phyloP scores from a whole-genome alignment of 2,797 vertebrate species.

The Erpetoichthys calabaricus region DNA sequence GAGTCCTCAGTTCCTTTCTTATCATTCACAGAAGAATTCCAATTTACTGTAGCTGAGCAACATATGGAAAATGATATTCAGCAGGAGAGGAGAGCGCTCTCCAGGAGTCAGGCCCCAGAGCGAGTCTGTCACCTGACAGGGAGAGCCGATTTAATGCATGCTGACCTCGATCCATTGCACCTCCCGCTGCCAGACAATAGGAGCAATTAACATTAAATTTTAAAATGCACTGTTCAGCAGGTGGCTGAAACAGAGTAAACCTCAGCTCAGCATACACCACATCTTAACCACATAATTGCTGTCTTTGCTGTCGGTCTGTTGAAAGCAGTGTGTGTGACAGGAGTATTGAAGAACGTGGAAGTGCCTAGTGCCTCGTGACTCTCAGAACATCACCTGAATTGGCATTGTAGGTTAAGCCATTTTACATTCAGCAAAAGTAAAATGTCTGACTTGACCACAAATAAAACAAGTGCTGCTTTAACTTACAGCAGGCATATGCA shows the following conservation, averaged over 20 bases:
- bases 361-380: too few species aligned
- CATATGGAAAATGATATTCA: neutral
- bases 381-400: too few species aligned
- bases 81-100: neutral
- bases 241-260: conserved; percentile 6
- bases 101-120: neutral
- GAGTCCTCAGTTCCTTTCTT: too few species aligned
- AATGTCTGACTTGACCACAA: too few species aligned
- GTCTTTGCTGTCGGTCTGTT: neutral
- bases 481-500: too few species aligned
- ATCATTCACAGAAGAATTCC: too few species aligned
- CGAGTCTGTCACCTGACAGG: conserved; percentile 2
- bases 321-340: neutral
- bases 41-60: too few species aligned
- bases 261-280: conserved; percentile 5
- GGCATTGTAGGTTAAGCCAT: too few species aligned
- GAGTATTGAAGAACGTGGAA: too few species aligned
- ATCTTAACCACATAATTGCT: neutral
- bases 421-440: too few species aligned
- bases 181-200: conserved; percentile 20
- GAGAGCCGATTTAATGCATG: conserved; percentile 1
- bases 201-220: conserved; percentile 29
- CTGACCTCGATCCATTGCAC: conserved; percentile 14
- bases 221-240: conserved; percentile 9
- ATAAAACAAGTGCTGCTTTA: too few species aligned